Percentiles rank a stretch among this genome's conserved stretches.
phyloP scores from a whole-genome alignment of 2,888 invertebrate species.

The Brenthis hecate region DNA sequence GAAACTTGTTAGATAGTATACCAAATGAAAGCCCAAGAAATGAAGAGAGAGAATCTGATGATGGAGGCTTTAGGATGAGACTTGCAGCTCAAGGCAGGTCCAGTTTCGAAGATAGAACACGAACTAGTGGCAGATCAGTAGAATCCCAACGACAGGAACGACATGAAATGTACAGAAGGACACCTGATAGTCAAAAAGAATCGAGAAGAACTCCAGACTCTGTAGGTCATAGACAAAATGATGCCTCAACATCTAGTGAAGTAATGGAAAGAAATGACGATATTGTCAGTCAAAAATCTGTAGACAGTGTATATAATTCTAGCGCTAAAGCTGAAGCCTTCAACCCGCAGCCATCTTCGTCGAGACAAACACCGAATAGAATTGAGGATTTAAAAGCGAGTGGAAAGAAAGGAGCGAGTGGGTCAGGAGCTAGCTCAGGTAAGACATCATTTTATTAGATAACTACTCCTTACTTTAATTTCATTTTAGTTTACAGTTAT shows the following conservation, averaged over 20 bases:
- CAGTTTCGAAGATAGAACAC: slow-evolving; percentile 71
- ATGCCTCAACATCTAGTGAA: slow-evolving; percentile 54
- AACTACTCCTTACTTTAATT: not conserved
- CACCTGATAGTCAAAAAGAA: slow-evolving; percentile 62
- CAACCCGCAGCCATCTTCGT: slow-evolving; percentile 75
- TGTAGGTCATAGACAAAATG: slow-evolving; percentile 61
- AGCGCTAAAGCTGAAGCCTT: slow-evolving; percentile 71
- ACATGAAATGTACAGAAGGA: slow-evolving; percentile 66
- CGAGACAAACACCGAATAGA: slow-evolving; percentile 72
- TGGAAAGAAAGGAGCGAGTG: slow-evolving; percentile 74
- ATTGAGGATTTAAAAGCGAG: slow-evolving; percentile 76
- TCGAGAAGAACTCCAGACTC: slow-evolving; percentile 66
- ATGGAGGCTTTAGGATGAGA: slow-evolving; percentile 83
- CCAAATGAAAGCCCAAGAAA: slow-evolving; percentile 58
- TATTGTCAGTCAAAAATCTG: slow-evolving; percentile 74
- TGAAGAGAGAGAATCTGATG: slow-evolving; percentile 79
- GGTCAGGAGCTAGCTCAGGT: slow-evolving; percentile 85
- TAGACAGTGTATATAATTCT: slow-evolving; percentile 83
- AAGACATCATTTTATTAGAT: slow-evolving; percentile 21
- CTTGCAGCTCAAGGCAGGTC: slow-evolving; percentile 67
- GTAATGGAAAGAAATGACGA: slow-evolving; percentile 64
- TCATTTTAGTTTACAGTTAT: not conserved
- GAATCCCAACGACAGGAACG: slow-evolving; percentile 59
- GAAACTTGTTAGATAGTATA: slow-evolving; percentile 81
- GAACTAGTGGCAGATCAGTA: slow-evolving; percentile 71